Evolutionary conservation across 2,797 vertebrate species (phyloP), one percentile per base, ranked within the genome.

Genomic region (Gallinago solitaria): DNA sequence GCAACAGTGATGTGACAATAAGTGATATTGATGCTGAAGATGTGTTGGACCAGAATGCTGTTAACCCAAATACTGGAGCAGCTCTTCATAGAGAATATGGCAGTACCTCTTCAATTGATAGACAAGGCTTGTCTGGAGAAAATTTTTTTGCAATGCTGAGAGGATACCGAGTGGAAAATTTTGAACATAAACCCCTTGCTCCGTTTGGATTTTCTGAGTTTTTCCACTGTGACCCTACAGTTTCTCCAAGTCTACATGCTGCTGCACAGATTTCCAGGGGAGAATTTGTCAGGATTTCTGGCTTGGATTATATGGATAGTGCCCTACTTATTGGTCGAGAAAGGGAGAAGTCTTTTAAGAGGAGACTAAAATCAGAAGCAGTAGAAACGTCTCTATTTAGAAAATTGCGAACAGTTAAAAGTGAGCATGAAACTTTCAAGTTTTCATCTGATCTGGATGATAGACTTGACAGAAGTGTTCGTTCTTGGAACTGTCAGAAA

Each of bases 1-100:
- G 99, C 97, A 99, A 99, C 97, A 99, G 99, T 3, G 99, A 99
- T 45, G 99, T 99, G 75, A 99, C 99, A 74, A 99, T 99, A 95
- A 99, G 99, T 25, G 99, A 99, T 97, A 99, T 99, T 3, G 99
- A 99, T 93, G 97, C 98, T 1, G 99, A 99, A 92, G 99, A 99
- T 71, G 97, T 99, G 74, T 97, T 99, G 97, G 99, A 99, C 98
- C 99, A 99, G 97, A 98, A 98, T 13, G 99, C 99, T 10, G 98
- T 99, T 94, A 99, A 99, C 96, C 99, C 99, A 68, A 99, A 99
- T 97, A 99, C 99, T 0, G 99, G 99, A 68, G 99, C 99, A 3
- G 98, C 99, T 17, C 98, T 99, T 95, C 99, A 99, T 90, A 98
- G 99, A 9, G 99, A 99, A 59, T 99, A 99, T 9, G 99, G 99